Base-by-base conservation (phyloP, 2,888 invertebrate genomes). In the Xylota segnis region DNA sequence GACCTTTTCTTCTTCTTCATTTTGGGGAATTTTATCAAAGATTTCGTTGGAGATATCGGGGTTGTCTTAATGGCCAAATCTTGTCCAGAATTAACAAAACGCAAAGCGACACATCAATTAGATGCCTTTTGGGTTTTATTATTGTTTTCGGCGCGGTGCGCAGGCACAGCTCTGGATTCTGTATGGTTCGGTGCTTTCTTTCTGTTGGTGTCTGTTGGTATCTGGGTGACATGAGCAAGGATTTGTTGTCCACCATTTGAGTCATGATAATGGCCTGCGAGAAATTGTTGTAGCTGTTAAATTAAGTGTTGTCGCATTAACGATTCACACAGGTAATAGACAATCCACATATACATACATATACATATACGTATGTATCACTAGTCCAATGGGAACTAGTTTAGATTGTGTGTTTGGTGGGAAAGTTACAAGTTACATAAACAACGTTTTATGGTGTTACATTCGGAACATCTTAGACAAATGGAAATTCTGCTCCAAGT, bases 21-120 rank as follows among this genome's bases (percentile, higher is more conserved):
- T 83, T 75, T 82, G 66, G 82, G 77, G 72, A 82, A 72, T 86
- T 86, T 86, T 82, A 86, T 86, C 86, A 87, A 63, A 88, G 89
- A 89, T 89, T 88, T 88, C 68, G 88, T 77, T 86, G 83, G 83
- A 88, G 88, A 88, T 88, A 88, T 92, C 82, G 92, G 92, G 93
- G 94, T 94, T 94, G 93, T 94, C 94, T 94, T 94, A 94, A 94
- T 94, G 94, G 94, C 93, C 94, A 94, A 94, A 94, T 94, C 94
- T 93, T 94, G 94, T 94, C 93, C 93, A 93, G 93, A 94, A 94
- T 94, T 94, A 94, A 94, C 94, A 94, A 94, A 94, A 94, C 94
- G 92, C 94, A 94, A 93, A 94, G 94, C 94, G 94, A 94, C 94
- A 94, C 94, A 94, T 94, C 94, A 94, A 94, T 94, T 94, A 94